These are phyloP conservation scores for Xyrichtys novacula DNA, from an alignment of 2,797 vertebrate genomes.

Conservation along the genomic window DNA sequence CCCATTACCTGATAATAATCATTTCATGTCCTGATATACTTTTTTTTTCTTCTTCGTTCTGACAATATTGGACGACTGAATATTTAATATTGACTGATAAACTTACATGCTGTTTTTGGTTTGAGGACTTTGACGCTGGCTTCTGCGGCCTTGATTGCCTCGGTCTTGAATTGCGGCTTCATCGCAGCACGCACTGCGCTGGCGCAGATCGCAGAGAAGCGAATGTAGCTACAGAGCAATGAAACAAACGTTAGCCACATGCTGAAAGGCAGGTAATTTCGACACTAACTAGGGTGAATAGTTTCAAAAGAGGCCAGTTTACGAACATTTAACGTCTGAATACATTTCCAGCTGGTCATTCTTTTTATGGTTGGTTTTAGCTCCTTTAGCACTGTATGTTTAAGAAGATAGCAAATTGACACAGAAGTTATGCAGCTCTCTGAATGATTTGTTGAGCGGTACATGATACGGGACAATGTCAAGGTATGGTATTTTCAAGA, in stretches of 20 bases:
- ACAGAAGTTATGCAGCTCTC: not conserved
- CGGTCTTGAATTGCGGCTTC: slow-evolving; percentile 88
- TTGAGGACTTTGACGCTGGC: slow-evolving; percentile 85
- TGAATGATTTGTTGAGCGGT: not conserved
- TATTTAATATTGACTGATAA: rapidly evolving
- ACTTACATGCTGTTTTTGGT: slow-evolving; percentile 74
- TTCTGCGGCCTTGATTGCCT: slow-evolving; percentile 84
- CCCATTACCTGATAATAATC: too few species aligned
- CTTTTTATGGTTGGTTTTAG: not conserved
- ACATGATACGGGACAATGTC: rapidly evolving
- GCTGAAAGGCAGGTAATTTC: slow-evolving; percentile 4
- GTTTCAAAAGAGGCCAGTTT: rapidly evolving
- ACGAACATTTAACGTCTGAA: not conserved
- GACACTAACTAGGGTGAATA: not conserved
- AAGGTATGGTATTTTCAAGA: not conserved
- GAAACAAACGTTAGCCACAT: slow-evolving; percentile 33
- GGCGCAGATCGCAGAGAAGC: slow-evolving; percentile 94
- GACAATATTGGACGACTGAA: too few species aligned
- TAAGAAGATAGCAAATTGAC: not conserved
- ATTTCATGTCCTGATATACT: too few species aligned
- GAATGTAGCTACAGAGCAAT: slow-evolving; percentile 89
- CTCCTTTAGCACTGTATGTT: not conserved
- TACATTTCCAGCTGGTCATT: not conserved
- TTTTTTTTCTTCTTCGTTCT: too few species aligned
- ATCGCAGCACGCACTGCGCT: slow-evolving; percentile 89